Conservation (phyloP, 2,888 invertebrate genomes). For the Zygogramma bicolorata region DNA sequence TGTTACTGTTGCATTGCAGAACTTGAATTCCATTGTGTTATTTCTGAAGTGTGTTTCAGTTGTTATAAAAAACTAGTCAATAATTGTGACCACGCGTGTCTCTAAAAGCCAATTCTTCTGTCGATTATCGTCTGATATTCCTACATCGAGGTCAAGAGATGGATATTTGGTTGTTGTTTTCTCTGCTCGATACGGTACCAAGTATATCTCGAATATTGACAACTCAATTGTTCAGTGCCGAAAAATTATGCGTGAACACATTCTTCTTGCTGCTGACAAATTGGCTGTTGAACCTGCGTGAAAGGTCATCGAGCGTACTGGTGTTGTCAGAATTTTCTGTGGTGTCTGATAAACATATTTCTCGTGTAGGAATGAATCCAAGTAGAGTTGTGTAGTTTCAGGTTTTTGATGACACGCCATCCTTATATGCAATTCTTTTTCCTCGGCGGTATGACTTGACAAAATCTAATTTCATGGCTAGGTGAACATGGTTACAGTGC, state of each 20-base stretch:
- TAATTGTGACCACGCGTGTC: too few species aligned
- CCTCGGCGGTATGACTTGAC: not conserved
- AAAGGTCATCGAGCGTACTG: not conserved
- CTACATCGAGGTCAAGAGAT: not conserved
- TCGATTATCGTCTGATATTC: not conserved
- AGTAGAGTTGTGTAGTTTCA: not conserved
- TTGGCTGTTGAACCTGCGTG: not conserved
- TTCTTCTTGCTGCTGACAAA: not conserved
- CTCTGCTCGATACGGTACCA: not conserved
- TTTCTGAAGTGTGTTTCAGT: too few species aligned
- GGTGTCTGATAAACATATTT: not conserved
- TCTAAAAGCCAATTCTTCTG: constrained; percentile 3
- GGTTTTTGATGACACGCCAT: not conserved
- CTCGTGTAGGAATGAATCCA: not conserved
- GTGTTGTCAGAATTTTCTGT: not conserved
- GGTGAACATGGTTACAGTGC: not conserved
- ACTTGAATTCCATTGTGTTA: too few species aligned
- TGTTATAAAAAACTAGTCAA: too few species aligned
- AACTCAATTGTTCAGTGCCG: not conserved
- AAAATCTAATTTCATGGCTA: not conserved
- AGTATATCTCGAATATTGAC: not conserved
- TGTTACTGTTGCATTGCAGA: too few species aligned
- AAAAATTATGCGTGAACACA: not conserved
- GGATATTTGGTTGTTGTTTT: not conserved
- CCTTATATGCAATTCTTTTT: not conserved